Percentiles rank a stretch among this genome's conserved stretches.
These are phyloP conservation scores for Anhinga rufa DNA, from an alignment of 2,113 vertebrate species.

Conservation along the genomic window DNA sequence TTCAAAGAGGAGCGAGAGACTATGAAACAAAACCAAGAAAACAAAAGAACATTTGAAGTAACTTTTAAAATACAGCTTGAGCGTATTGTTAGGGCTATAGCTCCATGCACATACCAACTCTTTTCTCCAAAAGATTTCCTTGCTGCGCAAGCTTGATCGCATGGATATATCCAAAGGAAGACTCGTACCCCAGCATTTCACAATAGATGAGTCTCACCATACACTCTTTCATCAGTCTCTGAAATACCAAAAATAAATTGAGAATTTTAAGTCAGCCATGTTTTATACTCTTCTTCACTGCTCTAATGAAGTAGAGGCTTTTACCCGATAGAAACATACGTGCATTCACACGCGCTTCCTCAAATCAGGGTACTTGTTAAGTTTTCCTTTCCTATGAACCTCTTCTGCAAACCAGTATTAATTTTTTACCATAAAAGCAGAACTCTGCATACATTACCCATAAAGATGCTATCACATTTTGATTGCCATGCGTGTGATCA, in stretches of 20 bases:
- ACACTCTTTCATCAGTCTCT: conserved; percentile 96
- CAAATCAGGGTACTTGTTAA: fast-evolving
- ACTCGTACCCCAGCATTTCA: conserved; percentile 97
- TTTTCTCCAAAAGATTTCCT: conserved; percentile 91
- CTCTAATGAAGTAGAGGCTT: background rate
- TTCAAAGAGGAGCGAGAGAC: background rate
- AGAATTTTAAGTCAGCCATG: background rate
- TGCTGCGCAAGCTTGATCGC: conserved; percentile 98
- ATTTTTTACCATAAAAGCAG: background rate
- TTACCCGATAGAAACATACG: fast-evolving
- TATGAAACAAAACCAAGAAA: background rate
- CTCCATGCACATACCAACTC: conserved; percentile 85
- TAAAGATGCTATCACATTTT: background rate
- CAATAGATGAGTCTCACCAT: conserved; percentile 97
- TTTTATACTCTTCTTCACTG: background rate
- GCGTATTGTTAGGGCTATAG: background rate
- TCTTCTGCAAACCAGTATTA: background rate
- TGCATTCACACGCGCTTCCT: fast-evolving
- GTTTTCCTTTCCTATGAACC: background rate
- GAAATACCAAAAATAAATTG: conserved; percentile 44
- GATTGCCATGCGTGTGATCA: background rate
- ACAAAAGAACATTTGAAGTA: background rate
- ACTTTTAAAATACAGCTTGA: background rate
- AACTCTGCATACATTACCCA: background rate
- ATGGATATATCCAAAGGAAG: conserved; percentile 94